Evolutionary conservation across 2,113 vertebrate genomes (phyloP).

Genomic region (Podocnemis expansa): DNA sequence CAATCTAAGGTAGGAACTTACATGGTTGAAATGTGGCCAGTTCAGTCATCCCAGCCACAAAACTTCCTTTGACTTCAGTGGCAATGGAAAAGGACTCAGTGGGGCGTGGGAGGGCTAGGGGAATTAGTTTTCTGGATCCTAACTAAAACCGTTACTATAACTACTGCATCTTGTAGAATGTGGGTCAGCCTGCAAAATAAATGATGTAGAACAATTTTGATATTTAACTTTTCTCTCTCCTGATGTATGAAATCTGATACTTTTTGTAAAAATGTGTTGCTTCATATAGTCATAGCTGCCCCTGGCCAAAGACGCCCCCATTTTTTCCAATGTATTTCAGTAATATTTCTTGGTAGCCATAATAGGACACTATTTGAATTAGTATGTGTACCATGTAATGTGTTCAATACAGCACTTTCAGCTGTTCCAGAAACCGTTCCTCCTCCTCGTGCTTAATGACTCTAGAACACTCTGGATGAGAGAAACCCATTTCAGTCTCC

Average conservation of each 20-base stretch:
- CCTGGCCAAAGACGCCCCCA: neutral
- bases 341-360: neutral
- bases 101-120: neutral
- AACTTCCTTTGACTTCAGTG: neutral
- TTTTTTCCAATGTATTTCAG: neutral
- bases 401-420: neutral
- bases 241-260: accelerated
- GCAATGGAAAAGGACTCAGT: neutral
- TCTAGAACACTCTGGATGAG: neutral
- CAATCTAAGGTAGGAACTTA: constrained; percentile 86
- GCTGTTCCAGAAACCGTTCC: neutral
- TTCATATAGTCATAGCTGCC: neutral
- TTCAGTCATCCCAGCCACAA: neutral
- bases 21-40: neutral
- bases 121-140: neutral
- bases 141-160: neutral
- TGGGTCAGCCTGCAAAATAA: neutral
- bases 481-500: neutral
- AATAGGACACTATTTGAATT: neutral
- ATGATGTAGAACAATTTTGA: neutral
- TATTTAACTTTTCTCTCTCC: neutral
- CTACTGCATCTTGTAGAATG: neutral
- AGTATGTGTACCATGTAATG: neutral
- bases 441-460: neutral
- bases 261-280: neutral